A percentile compares a stretch with the other conserved stretches of the same genome.
phyloP scores from a whole-genome alignment of 2,113 vertebrate genomes.

The Pelusios castaneus region DNA sequence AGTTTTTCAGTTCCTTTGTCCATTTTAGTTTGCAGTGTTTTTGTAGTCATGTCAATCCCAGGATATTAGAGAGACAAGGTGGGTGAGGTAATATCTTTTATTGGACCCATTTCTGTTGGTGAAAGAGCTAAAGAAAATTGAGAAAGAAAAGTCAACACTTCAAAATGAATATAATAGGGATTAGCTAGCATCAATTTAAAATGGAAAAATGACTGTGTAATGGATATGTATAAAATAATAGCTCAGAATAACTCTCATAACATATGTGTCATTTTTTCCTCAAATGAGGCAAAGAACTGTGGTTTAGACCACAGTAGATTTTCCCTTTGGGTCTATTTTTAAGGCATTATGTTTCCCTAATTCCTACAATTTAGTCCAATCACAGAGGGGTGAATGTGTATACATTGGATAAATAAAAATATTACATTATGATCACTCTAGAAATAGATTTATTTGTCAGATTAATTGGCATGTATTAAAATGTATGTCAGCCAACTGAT shows the following conservation, averaged over 20 bases:
- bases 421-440: background rate
- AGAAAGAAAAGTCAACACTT: background rate
- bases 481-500: background rate
- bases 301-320: background rate
- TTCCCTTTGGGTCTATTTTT: constrained; percentile 12
- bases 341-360: background rate
- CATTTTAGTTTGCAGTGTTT: background rate
- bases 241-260: constrained; percentile 28
- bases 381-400: background rate
- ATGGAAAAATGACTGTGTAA: background rate
- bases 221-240: background rate
- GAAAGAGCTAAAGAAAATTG: background rate
- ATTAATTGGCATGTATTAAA: background rate
- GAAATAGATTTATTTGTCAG: background rate
- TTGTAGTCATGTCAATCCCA: background rate
- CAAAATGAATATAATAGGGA: background rate
- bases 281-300: constrained; percentile 34
- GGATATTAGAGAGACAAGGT: background rate
- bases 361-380: background rate
- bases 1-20: background rate
- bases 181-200: constrained; percentile 1
- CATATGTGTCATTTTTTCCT: constrained; percentile 26
- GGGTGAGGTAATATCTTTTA: background rate
- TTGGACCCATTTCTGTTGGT: background rate
- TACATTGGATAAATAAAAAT: background rate